These are phyloP conservation scores for Megalopta genalis DNA, from an alignment of 1,140 invertebrate species.

Conservation along the genomic window DNA sequence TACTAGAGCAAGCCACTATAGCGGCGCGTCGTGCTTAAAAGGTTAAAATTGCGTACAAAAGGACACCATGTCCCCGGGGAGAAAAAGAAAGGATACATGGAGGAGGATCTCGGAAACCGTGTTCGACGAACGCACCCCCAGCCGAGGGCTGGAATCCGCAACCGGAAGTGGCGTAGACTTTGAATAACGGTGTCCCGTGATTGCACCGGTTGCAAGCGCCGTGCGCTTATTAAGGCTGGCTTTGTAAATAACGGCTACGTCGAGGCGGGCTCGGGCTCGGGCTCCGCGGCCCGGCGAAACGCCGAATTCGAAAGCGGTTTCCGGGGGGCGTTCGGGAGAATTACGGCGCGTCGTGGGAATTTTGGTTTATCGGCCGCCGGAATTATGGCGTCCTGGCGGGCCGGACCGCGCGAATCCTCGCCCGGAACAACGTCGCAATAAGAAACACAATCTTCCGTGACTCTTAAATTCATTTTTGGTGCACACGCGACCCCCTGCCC, in stretches of 20 bases:
- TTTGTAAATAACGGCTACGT: conserved; percentile 53
- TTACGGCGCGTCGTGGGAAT: conserved; percentile 52
- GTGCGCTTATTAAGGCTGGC: conserved; percentile 47
- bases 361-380: conserved; percentile 30
- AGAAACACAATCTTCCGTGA: conserved; percentile 14
- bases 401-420: neutral
- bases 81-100: no score
- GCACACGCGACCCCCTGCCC: neutral
- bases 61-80: no score
- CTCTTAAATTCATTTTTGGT: conserved; percentile 16
- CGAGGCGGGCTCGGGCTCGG: conserved; percentile 3
- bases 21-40: no score
- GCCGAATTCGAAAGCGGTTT: conserved; percentile 48
- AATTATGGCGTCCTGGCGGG: conserved; percentile 33
- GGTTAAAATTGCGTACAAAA: no score
- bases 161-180: conserved; percentile 41
- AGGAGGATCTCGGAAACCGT: no score
- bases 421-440: neutral
- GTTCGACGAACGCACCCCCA: no score
- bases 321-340: conserved; percentile 27
- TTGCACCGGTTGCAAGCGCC: conserved; percentile 11
- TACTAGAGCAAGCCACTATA: no score
- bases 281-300: conserved; percentile 26
- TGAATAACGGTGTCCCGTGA: conserved; percentile 44
- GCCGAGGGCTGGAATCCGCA: neutral